A percentile compares a stretch with the other conserved stretches of the same genome.
Conservation (phyloP, 2,797 vertebrate genomes). For the Malacoraja senta region DNA sequence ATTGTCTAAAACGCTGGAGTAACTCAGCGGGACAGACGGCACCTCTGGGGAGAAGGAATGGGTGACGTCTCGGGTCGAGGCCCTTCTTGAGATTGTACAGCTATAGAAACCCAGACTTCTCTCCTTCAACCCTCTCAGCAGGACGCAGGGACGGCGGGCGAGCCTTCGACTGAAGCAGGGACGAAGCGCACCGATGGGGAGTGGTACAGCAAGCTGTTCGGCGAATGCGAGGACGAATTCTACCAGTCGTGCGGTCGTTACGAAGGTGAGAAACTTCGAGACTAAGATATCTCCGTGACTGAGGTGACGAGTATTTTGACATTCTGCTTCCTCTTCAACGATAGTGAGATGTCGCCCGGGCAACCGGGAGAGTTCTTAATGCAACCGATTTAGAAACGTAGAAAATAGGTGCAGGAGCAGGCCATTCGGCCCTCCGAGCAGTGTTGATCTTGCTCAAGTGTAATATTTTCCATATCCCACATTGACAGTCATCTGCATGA, state of each 20-base stretch:
- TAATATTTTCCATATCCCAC: neutral
- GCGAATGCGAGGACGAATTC: slow-evolving; percentile 71
- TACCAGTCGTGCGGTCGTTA: slow-evolving; percentile 64
- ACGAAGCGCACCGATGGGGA: slow-evolving; percentile 52
- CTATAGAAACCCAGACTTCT: neutral
- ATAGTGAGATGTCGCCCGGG: no score
- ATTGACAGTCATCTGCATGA: neutral
- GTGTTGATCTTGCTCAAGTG: neutral
- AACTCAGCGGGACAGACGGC: no score
- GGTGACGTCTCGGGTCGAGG: no score
- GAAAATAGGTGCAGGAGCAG: no score
- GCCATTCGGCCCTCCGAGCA: neutral
- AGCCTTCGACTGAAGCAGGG: neutral
- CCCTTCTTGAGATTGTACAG: neutral
- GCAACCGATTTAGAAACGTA: no score
- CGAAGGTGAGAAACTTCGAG: slow-evolving; percentile 56
- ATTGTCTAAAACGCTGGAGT: no score
- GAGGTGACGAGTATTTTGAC: no score
- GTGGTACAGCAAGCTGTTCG: slow-evolving; percentile 69
- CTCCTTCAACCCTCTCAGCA: neutral
- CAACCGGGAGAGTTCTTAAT: no score
- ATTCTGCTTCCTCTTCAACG: no score
- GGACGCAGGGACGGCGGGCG: neutral
- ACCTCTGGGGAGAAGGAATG: no score
- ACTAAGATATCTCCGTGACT: no score